Base-by-base conservation (phyloP, 2,888 invertebrate species). In the Acanthosoma haemorrhoidale region DNA sequence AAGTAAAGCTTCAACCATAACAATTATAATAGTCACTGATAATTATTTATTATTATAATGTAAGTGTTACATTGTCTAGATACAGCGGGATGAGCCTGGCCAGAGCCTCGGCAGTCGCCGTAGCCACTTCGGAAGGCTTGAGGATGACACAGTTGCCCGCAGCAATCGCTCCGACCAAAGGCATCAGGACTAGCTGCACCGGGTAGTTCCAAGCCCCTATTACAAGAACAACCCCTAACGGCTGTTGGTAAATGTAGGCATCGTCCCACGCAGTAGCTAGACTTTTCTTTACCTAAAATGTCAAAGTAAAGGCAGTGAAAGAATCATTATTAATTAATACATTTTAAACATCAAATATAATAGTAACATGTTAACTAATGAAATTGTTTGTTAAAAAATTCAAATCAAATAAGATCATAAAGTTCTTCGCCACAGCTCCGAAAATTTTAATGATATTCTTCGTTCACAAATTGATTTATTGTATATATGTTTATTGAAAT, bases 141-240 rank as follows among this genome's bases (percentile, higher is more conserved):
- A 94, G 77, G n/a, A 98, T 83, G 25, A 90, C 92, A 78, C 92
- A 89, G 82, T 98, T 98, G 9, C 97, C 97, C 70, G 94, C 95
- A 1, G 96, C 92, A 67, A 98, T 87, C 0, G 96, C 96, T 0
- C 93, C 92, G 2, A 88, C 83, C 75, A 94, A 81, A 0, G 96
- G 96, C 71, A 88, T 80, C 25, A 95, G 77, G 2, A 88, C 81
- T 68, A 97, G 82, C 77, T 94, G 92, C 16, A 96, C 78, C 0
- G 98, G 97, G 82, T 97, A 98, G 83, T 98, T 99, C 98, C 97
- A 99, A 1, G 97, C 92, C 0, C 96, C 94, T 73, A 94, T 88
- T 1, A 93, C 83, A 5, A 99, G 84, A 2, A 89, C 91, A 18
- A 97, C 92, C 29, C 98, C 98, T 79, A 87, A 93, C 0, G 98